Base-by-base conservation (phyloP, 2,888 invertebrate species). In the Diabrotica balteata region DNA sequence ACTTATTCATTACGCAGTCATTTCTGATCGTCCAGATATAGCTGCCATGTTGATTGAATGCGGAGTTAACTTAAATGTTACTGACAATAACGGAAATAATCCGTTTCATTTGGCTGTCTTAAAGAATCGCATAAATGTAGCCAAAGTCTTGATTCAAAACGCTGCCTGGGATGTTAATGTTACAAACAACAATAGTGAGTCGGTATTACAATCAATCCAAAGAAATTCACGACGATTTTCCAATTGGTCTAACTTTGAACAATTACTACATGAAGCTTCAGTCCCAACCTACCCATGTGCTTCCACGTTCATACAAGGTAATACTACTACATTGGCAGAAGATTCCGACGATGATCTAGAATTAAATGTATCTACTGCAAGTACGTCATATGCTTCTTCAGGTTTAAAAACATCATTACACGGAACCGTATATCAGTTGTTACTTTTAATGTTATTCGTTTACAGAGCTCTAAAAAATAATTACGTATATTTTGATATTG, bases 391-490 rank as follows among this genome's bases (percentile, higher is more conserved):
- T 9, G 0, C 17, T 1, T 32, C 69, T 22, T 44, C 59, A 44
- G 63, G 60, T 47, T 51, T 69, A 4, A 69, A 66, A 47, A 32
- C 49, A 0, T 59, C 54, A 9, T 8, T 63, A 8, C 66, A 69
- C 58, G 66, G 67, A 17, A 44, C 53, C 10, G 52, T 70, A 32
- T 70, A 64, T 44, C 70, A 70, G 46, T 42, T 67, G 10, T 47
- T 60, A 61, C 47, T 70, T 8, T 49, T 72, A 9, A 64, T 72
- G 70, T 45, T 68, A 9, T 59, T 63, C 46, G 17, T 51, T 10
- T 42, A 63, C 22, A 44, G 62, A 49, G 66, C 55, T 8, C 2
- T 58, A n/a, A 63, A 58, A 6, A 32, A 51, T 8, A 63, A 54
- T 53, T 8, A 53, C 5, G 22, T 46, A 4, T 8, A 47, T 46